A percentile compares a stretch with the other conserved stretches of the same genome.
phyloP scores from a whole-genome alignment of 2,888 invertebrate genomes.

The Schizaphis graminum region DNA sequence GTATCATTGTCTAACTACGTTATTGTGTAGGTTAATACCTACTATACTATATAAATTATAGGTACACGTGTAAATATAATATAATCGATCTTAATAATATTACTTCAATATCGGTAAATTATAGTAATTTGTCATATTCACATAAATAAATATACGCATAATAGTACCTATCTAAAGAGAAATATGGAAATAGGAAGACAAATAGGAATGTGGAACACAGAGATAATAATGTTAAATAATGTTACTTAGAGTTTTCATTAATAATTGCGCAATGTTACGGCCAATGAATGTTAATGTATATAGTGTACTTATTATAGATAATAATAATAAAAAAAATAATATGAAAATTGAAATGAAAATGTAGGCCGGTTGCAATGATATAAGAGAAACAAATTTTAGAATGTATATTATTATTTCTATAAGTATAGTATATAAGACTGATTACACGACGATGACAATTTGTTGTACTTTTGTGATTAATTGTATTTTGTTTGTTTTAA shows the following conservation, averaged over 20 bases:
- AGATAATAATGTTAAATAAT: conserved; percentile 16
- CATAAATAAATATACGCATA: conserved; percentile 3
- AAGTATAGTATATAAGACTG: conserved; percentile 22
- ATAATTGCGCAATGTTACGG: conserved; percentile 16
- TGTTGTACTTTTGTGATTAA: conserved; percentile 51
- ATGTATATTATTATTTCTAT: conserved; percentile 14
- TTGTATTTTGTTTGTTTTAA: conserved; percentile 24
- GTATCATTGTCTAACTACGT: conserved; percentile 24
- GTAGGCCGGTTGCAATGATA: background rate
- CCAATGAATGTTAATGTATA: background rate
- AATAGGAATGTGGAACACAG: conserved; percentile 48
- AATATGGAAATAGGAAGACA: conserved; percentile 55
- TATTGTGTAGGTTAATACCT: background rate
- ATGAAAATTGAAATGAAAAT: conserved; percentile 6
- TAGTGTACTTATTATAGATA: background rate
- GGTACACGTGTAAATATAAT: background rate
- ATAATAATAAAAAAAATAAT: background rate
- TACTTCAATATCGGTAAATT: background rate
- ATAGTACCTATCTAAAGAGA: conserved; percentile 5
- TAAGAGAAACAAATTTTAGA: conserved; percentile 29
- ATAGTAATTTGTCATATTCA: background rate
- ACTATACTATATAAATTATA: conserved; percentile 6
- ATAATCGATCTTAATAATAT: background rate
- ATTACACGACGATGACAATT: conserved; percentile 29
- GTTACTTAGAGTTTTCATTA: conserved; percentile 12